phyloP scores from a whole-genome alignment of 2,888 invertebrate genomes.

The Ceraclea dissimilis region DNA sequence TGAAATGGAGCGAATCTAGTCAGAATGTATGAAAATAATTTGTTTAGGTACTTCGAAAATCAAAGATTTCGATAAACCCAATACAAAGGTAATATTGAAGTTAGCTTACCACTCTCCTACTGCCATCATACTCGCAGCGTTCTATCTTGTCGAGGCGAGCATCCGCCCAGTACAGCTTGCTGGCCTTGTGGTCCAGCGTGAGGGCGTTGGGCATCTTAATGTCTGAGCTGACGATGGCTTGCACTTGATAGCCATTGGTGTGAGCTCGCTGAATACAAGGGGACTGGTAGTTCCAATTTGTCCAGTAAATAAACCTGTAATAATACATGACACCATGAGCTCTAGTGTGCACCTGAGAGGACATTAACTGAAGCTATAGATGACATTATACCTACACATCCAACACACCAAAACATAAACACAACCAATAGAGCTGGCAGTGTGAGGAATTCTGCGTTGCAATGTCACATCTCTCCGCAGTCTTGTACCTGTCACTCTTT shows the following conservation, averaged over 20 bases:
- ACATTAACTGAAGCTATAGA: too few species aligned
- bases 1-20: too few species aligned
- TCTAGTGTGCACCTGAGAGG: too few species aligned
- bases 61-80: too few species aligned
- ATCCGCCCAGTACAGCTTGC: constrained; percentile 79
- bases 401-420: too few species aligned
- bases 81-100: too few species aligned
- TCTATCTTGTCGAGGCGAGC: constrained; percentile 80
- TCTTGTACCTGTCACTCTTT: too few species aligned
- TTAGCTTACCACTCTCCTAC: constrained; percentile 54
- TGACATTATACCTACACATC: too few species aligned
- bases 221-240: constrained; percentile 66
- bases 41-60: too few species aligned
- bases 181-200: constrained; percentile 66
- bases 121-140: constrained; percentile 72
- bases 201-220: constrained; percentile 83
- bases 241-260: constrained; percentile 56
- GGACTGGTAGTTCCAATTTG: constrained; percentile 78
- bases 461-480: too few species aligned
- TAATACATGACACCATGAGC: too few species aligned
- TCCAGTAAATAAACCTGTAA: constrained; percentile 70
- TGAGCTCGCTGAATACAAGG: constrained; percentile 76
- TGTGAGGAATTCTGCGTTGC: neutral
- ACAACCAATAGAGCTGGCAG: neutral
- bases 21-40: too few species aligned